Evolutionary conservation across 2,797 vertebrate genomes (phyloP).

Genomic region (Hemitrygon akajei): DNA sequence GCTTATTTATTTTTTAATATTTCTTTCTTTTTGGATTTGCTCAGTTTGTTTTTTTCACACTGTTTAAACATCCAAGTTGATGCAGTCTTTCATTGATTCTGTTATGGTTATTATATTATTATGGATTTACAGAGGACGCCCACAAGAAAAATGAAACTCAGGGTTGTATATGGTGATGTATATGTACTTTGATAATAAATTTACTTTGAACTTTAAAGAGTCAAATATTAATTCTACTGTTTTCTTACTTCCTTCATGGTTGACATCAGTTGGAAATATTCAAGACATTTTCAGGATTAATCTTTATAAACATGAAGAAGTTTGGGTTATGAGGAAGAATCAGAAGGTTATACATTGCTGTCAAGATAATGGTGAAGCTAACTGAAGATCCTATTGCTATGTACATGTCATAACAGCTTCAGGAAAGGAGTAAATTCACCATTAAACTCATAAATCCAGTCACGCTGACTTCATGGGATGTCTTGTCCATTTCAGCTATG

Average conservation of each 20-base stretch:
- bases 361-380: neutral
- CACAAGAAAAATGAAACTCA: too few species aligned
- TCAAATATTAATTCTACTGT: neutral
- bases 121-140: too few species aligned
- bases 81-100: too few species aligned
- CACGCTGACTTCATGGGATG: neutral
- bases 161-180: too few species aligned
- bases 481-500: neutral
- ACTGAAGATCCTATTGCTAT: neutral
- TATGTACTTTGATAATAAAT: too few species aligned
- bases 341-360: neutral
- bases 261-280: neutral
- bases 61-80: too few species aligned
- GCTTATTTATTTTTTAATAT: too few species aligned
- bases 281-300: neutral
- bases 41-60: too few species aligned
- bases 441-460: neutral
- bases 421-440: neutral
- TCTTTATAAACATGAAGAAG: neutral
- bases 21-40: too few species aligned
- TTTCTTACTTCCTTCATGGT: neutral
- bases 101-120: too few species aligned
- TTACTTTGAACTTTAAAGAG: neutral
- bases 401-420: neutral
- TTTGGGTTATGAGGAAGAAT: neutral